These are phyloP conservation scores for Mormyrops attenuatus DNA, from an alignment of 2,797 vertebrate species.

Conservation along the genomic window DNA sequence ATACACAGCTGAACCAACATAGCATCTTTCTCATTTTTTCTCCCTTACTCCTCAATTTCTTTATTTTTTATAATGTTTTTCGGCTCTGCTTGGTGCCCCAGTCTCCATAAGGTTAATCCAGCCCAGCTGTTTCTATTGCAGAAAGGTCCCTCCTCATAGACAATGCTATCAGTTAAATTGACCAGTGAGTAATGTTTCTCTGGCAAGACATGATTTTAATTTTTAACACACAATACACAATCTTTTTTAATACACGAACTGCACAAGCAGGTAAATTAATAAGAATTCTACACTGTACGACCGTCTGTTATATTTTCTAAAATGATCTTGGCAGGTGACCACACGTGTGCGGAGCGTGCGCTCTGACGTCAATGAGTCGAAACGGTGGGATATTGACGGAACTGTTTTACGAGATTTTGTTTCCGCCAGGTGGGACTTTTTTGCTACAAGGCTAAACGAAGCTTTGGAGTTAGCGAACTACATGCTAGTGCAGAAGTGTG, in stretches of 20 bases:
- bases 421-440: background rate
- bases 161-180: background rate
- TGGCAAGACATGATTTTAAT: background rate
- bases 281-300: background rate
- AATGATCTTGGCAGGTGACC: background rate
- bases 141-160: background rate
- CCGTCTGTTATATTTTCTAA: background rate
- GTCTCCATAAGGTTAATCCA: background rate
- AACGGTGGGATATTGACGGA: background rate
- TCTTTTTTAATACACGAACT: background rate
- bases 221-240: background rate
- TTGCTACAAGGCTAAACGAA: background rate
- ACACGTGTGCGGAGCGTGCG: background rate
- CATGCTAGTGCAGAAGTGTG: background rate
- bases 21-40: background rate
- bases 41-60: background rate
- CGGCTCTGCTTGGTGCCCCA: background rate
- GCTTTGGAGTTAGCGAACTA: background rate
- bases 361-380: background rate
- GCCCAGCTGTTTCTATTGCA: background rate
- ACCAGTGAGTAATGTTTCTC: background rate
- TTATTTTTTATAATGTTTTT: background rate
- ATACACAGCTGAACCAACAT: background rate
- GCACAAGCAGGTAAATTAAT: background rate
- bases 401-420: background rate